These are phyloP conservation scores for Remorina albescens DNA, from an alignment of 2,797 vertebrate species.

Conservation along the genomic window DNA sequence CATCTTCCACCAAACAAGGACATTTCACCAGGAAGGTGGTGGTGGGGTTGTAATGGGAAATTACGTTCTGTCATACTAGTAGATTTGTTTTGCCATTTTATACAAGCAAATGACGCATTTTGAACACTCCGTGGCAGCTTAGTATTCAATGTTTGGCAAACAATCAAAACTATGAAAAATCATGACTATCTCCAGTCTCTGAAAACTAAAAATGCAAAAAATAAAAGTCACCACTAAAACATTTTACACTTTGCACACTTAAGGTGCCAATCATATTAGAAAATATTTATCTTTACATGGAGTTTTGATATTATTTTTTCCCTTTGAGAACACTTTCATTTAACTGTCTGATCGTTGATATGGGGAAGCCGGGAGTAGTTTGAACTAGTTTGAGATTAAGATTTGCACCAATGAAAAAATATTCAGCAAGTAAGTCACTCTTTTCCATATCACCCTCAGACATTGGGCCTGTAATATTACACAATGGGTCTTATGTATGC, in stretches of 20 bases:
- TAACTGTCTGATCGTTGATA: neutral
- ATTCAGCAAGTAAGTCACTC: neutral
- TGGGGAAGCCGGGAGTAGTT: neutral
- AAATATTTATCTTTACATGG: neutral
- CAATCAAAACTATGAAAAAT: too few species aligned
- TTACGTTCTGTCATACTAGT: too few species aligned
- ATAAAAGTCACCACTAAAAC: too few species aligned
- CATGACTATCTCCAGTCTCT: too few species aligned
- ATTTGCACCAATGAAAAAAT: neutral
- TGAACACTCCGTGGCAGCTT: too few species aligned
- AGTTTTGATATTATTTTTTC: constrained; percentile 2
- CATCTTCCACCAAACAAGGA: neutral
- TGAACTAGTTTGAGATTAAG: neutral
- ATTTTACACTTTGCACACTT: neutral
- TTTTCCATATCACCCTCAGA: neutral
- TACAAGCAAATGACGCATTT: too few species aligned
- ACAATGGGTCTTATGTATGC: neutral
- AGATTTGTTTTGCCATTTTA: too few species aligned
- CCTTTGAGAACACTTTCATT: neutral
- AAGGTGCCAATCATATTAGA: neutral
- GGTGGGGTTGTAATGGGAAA: neutral
- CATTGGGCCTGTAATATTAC: neutral
- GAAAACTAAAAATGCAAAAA: too few species aligned
- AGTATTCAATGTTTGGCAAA: too few species aligned
- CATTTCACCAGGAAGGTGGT: neutral